Base-by-base conservation (phyloP, 2,888 invertebrate species). In the Drosophila longiperda region DNA sequence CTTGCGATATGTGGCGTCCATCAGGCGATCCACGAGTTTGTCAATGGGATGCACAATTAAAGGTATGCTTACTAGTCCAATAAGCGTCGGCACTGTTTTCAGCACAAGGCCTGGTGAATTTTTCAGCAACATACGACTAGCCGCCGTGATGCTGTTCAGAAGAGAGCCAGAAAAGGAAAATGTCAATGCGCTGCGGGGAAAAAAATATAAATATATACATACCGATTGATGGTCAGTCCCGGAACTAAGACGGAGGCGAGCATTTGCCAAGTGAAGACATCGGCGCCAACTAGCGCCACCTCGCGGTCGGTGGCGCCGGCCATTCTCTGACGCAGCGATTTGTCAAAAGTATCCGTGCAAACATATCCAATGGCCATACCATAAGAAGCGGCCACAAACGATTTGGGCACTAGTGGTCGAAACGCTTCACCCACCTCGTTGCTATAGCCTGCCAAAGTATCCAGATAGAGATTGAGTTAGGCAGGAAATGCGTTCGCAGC, bases 391-490 rank as follows among this genome's bases (percentile, higher is more conserved):
- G 94, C 93, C 5, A 99, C 99, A 78, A 95, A 93, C 82, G 94
- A 94, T 42, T 93, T 94, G 26, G 96, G 96, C 45, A 98, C 95
- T 63, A 97, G 93, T 1, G 96, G 95, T 38, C 99, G 95, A 92
- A 99, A 98, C 5, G 99, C 95, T 94, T 99, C 99, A 0, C 99
- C 99, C 5, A 99, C 96, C 94, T 99, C 99, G 92, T 99, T 99
- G 36, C 98, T 95, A 92, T 99, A 99, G 61, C 99, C 99, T 99
- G 54, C 1, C 17, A 1, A 38, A 58, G 32, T 4, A 5, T 3
- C 15, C 23, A 50, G n/a, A 32, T n/a, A 26, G 29, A 15, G 29
- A 57, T 23, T 23, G 8, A 15, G 23, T 45, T 23, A 15, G 23
- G 20, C 7, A 40, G 9, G 40, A 55, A 38, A 38, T 5, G 6